Percentiles rank a stretch among this genome's conserved stretches.
Conservation (phyloP, 2,113 vertebrate species). For the Rhinolophus ferrumequinum region DNA sequence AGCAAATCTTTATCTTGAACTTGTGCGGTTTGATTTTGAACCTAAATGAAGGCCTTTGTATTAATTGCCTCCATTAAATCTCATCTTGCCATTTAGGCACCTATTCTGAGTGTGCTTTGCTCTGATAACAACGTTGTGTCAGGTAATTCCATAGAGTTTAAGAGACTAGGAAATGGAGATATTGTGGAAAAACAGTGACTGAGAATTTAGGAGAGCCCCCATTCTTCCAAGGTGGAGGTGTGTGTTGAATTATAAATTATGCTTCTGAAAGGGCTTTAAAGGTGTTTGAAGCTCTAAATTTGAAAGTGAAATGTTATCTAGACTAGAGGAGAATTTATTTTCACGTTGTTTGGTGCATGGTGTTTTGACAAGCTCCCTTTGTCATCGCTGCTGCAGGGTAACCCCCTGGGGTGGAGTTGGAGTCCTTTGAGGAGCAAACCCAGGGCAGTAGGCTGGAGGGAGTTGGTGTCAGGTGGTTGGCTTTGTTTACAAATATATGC, state of each 20-base stretch:
- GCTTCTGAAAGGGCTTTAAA: slow-evolving; percentile 33
- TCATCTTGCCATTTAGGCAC: slow-evolving; percentile 33
- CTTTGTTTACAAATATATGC: background rate
- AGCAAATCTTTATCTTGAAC: slow-evolving; percentile 28
- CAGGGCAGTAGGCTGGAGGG: background rate
- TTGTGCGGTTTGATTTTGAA: slow-evolving; percentile 1
- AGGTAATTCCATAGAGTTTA: background rate
- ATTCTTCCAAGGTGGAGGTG: slow-evolving; percentile 11
- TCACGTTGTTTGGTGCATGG: background rate
- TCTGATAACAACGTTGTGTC: background rate
- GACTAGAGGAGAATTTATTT: background rate
- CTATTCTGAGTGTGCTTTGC: background rate
- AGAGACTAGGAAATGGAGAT: background rate
- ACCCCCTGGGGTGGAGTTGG: background rate
- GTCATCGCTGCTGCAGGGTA: background rate
- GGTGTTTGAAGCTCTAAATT: slow-evolving; percentile 25
- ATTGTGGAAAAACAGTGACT: slow-evolving; percentile 26
- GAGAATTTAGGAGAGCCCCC: background rate
- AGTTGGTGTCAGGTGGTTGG: background rate
- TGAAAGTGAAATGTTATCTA: background rate
- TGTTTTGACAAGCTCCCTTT: slow-evolving; percentile 13
- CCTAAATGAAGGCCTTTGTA: slow-evolving; percentile 27
- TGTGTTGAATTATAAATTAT: slow-evolving; percentile 47
- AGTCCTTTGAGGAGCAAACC: background rate
- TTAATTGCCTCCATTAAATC: background rate